Conservation (phyloP, 2,113 vertebrate genomes). For the Plestiodon gilberti region DNA sequence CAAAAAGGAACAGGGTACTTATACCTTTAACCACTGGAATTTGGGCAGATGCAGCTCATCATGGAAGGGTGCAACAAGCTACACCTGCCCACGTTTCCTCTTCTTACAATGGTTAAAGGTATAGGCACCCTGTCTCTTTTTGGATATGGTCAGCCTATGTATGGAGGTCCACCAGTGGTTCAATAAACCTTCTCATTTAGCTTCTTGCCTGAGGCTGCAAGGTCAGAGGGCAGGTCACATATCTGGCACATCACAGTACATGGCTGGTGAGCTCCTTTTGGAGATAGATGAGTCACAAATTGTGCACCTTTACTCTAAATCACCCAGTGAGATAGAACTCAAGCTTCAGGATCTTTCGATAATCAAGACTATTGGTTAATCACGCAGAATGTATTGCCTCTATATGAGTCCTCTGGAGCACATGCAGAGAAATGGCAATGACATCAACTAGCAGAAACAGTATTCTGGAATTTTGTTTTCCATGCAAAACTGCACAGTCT, state of each 20-base stretch:
- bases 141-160: not conserved
- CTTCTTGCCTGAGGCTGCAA: not conserved
- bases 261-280: not conserved
- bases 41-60: too few relatives aligned
- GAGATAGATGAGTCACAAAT: not conserved
- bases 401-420: not conserved
- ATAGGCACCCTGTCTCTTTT: too few relatives aligned
- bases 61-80: too few relatives aligned
- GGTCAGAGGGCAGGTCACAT: too few relatives aligned
- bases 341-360: not conserved
- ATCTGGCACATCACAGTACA: not conserved
- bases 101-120: too few relatives aligned
- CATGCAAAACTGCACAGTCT: not conserved
- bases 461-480: constrained; percentile 3
- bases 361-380: not conserved
- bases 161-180: not conserved
- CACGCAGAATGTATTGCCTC: not conserved
- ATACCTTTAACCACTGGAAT: too few relatives aligned
- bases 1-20: too few relatives aligned
- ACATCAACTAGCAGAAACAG: not conserved
- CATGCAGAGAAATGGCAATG: not conserved
- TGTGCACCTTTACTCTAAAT: not conserved
- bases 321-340: not conserved
- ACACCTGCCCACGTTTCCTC: too few relatives aligned
- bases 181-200: not conserved